These are phyloP conservation scores for Adelosebastes latens DNA, from an alignment of 2,797 vertebrate genomes.

Conservation along the genomic window DNA sequence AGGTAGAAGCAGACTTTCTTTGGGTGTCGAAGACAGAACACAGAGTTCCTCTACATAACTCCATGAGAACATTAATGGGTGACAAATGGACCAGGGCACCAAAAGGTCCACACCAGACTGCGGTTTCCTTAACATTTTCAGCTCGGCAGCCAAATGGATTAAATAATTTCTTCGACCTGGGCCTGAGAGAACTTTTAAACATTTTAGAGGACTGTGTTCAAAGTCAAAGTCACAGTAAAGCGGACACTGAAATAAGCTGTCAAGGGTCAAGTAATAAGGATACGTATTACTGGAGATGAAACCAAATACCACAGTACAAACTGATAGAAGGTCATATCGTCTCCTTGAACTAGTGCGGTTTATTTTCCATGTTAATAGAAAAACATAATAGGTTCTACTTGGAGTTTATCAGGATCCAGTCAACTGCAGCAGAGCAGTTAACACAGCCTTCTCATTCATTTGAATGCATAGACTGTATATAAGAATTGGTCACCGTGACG, in stretches of 20 bases:
- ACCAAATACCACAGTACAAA: background rate
- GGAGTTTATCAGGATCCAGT: background rate
- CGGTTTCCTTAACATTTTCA: background rate
- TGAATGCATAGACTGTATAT: background rate
- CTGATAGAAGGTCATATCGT: background rate
- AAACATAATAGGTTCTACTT: background rate
- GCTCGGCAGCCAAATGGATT: background rate
- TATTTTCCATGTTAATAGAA: background rate
- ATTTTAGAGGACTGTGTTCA: background rate
- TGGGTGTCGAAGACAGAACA: background rate
- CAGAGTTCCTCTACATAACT: background rate
- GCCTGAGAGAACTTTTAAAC: background rate
- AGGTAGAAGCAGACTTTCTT: background rate
- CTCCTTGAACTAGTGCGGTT: background rate
- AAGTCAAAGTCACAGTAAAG: background rate
- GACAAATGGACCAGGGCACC: background rate
- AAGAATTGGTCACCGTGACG: no score
- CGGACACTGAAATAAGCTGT: background rate
- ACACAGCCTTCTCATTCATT: background rate
- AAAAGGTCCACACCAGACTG: background rate
- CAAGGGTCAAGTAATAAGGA: background rate
- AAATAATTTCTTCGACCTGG: background rate
- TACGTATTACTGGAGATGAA: background rate
- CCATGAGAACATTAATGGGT: background rate
- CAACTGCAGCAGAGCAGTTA: background rate